phyloP scores from a whole-genome alignment of 2,888 invertebrate genomes.

The Parnassius orleans region DNA sequence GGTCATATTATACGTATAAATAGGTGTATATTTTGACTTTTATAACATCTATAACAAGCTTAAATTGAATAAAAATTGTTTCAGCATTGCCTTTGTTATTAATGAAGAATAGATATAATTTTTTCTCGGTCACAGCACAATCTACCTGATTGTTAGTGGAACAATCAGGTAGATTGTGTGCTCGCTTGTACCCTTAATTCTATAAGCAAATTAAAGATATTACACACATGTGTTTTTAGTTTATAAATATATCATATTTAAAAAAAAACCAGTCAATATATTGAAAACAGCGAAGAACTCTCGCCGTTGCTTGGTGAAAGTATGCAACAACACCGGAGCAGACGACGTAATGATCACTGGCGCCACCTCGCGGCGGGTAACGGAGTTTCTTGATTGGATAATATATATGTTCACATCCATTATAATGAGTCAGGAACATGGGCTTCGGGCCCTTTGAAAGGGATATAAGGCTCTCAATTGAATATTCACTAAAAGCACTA shows the following conservation, averaged over 20 bases:
- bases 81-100: too few species aligned
- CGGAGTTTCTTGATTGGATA: constrained; percentile 65
- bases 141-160: too few species aligned
- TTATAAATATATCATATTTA: background rate
- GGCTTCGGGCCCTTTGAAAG: constrained; percentile 20
- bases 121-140: too few species aligned
- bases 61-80: too few species aligned
- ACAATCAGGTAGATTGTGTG: too few species aligned
- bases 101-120: too few species aligned
- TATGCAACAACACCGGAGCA: constrained; percentile 43
- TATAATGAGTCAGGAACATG: constrained; percentile 35
- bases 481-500: background rate
- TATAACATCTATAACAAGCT: too few species aligned
- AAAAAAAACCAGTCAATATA: constrained; percentile 38
- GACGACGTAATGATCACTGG: constrained; percentile 60
- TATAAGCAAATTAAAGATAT: too few species aligned
- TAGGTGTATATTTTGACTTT: too few species aligned
- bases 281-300: constrained; percentile 1
- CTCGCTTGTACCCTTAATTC: too few species aligned
- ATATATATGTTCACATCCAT: constrained; percentile 67
- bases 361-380: constrained; percentile 62
- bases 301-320: constrained; percentile 28
- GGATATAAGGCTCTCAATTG: background rate
- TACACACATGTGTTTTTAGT: too few species aligned
- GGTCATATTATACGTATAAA: too few species aligned